A percentile compares a stretch with the other conserved stretches of the same genome.
phyloP scores from a whole-genome alignment of 1,140 invertebrate species.

The Leucophenga varia region DNA sequence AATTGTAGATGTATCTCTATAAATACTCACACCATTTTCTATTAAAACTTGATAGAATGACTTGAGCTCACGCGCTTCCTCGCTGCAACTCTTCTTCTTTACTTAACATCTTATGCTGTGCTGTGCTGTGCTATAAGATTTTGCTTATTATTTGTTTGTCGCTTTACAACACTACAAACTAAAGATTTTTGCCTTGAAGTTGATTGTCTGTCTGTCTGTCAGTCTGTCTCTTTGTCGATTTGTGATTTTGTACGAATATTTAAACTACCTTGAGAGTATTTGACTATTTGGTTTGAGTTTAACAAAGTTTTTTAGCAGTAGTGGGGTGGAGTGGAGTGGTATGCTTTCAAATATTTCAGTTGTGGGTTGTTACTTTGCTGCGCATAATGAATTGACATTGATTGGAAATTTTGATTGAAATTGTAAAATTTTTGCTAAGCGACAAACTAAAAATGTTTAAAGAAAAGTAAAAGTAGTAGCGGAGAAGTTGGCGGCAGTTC shows the following conservation, averaged over 20 bases:
- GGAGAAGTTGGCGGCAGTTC: no score
- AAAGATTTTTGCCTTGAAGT: constrained; percentile 53
- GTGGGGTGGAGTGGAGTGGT: constrained; percentile 17
- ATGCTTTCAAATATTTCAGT: constrained; percentile 51
- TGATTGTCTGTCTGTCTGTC: neutral
- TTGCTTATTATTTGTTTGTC: no score
- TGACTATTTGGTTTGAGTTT: no score
- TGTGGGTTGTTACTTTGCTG: constrained; percentile 31
- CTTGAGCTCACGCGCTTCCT: no score
- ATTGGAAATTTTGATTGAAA: constrained; percentile 57
- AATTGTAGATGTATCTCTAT: no score
- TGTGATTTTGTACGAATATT: constrained; percentile 47
- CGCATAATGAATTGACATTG: constrained; percentile 56
- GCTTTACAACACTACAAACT: constrained; percentile 15
- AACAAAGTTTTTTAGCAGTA: no score
- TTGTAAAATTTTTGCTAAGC: constrained; percentile 24
- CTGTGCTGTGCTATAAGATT: no score
- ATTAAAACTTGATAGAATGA: no score
- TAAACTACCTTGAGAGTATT: constrained; percentile 51
- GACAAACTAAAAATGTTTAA: no score
- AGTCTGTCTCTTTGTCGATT: constrained; percentile 5
- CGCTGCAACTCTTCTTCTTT: neutral
- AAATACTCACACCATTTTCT: no score
- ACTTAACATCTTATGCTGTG: no score
- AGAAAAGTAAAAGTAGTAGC: no score